phyloP scores from a whole-genome alignment of 2,797 vertebrate genomes.

The Fratercula arctica region DNA sequence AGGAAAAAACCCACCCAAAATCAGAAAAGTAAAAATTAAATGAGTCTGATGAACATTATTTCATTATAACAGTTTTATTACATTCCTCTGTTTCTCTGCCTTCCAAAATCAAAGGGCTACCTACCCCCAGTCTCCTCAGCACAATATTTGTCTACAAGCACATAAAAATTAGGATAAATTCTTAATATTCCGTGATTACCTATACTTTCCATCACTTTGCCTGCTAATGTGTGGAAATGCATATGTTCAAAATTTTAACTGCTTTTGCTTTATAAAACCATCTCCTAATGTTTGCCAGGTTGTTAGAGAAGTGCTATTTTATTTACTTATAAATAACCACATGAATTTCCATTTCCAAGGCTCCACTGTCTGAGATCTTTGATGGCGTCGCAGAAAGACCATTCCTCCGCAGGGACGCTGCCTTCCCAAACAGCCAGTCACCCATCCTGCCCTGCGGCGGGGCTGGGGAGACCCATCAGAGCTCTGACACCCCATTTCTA shows the following conservation, averaged over 20 bases:
- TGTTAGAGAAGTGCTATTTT: rapidly evolving
- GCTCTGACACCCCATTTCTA: rapidly evolving
- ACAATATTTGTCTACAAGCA: rapidly evolving
- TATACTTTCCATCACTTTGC: rapidly evolving
- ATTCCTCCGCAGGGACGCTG: rapidly evolving
- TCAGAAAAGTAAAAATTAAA: neutral
- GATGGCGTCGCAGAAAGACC: rapidly evolving
- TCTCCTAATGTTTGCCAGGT: rapidly evolving
- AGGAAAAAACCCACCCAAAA: neutral
- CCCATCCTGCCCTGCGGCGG: neutral
- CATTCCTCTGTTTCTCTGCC: neutral
- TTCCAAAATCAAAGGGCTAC: neutral
- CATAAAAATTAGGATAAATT: neutral
- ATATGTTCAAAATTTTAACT: rapidly evolving
- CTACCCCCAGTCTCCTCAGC: neutral
- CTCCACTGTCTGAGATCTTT: rapidly evolving
- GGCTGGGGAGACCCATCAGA: rapidly evolving
- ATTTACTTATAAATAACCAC: neutral
- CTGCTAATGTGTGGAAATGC: rapidly evolving
- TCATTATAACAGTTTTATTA: neutral
- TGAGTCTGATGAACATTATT: rapidly evolving
- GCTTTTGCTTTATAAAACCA: neutral
- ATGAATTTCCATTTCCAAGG: rapidly evolving
- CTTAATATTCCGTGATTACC: neutral
- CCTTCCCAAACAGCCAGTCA: rapidly evolving